Evolutionary conservation across 2,113 vertebrate genomes (phyloP).

Genomic region (Furnarius figulus): DNA sequence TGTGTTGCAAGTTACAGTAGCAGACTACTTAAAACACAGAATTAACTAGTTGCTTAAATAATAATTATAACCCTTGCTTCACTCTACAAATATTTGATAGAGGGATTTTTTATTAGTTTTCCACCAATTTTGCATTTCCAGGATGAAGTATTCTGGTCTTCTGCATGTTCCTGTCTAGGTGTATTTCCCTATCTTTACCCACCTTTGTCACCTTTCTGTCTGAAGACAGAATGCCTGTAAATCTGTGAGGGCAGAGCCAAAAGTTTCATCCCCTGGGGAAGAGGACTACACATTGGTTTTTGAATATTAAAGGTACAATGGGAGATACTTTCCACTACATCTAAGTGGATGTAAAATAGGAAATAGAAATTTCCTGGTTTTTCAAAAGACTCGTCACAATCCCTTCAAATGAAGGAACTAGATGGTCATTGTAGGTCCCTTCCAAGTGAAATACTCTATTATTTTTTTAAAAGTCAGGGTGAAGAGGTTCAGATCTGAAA

Average conservation of each 20-base stretch:
- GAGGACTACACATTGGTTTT: not conserved
- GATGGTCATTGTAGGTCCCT: not conserved
- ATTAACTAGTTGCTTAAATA: not conserved
- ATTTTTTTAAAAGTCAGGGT: not conserved
- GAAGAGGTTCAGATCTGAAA: not conserved
- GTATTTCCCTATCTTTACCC: not conserved
- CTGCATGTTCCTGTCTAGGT: not conserved
- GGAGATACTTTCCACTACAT: not conserved
- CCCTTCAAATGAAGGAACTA: not conserved
- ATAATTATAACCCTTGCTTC: not conserved
- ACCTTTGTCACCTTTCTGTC: not conserved
- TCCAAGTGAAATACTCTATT: not conserved
- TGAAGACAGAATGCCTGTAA: not conserved
- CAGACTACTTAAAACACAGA: not conserved
- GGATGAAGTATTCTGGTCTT: not conserved
- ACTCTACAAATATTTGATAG: not conserved
- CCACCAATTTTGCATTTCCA: not conserved
- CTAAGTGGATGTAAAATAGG: not conserved
- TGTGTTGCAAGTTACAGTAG: not conserved
- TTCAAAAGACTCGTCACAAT: not conserved
- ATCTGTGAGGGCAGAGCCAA: not conserved
- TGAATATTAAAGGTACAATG: not conserved
- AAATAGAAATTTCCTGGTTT: not conserved
- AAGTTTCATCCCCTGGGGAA: not conserved
- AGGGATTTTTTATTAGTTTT: not conserved